Base-by-base conservation (phyloP, 2,113 vertebrate genomes). In the Leuciscus idus region DNA sequence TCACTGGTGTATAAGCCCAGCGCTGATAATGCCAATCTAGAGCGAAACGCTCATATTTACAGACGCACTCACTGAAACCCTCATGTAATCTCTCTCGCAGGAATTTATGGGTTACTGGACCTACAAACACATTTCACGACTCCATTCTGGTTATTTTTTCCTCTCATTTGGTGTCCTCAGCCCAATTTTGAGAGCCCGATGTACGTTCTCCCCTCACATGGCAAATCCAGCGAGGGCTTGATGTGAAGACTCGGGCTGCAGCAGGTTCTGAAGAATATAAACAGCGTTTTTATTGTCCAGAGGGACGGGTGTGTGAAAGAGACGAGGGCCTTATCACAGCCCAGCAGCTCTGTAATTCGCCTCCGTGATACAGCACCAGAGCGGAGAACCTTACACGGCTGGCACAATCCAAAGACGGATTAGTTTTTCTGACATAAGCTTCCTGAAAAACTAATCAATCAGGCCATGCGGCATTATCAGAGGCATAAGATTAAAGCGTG, bases 401-500 rank as follows among this genome's bases (percentile, higher is more conserved):
- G 96, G 93, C 95, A 97, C 96, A 97, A 96, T 95, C 95, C 96
- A 94, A 96, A 98, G 95, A 95, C 88, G 95, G 96, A 97, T 97
- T 98, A 96, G 94, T 95, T 96, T 97, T 97, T 97, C 96, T 96
- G 96, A 97, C 96, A 98, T 96, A 96, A 96, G 96, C 96, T 96
- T 96, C 93, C 96, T 96, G 94, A 96, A 97, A 97, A 97, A 96
- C 94, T 94, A 96, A 98, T 97, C 97, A 98, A 97, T 98, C 97
- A 96, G 95, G 90, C 94, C 92, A 91, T 93, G 95, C 93, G 92
- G 95, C 92, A 96, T 96, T 95, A 96, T 95, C 95, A 97, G 94
- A 95, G 95, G 94, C 93, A 91, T 87, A 93, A 92, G 96, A 96
- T 96, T 96, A 95, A 95, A 94, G 94, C 89, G 94, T 93, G 92